Evolutionary conservation across 1,140 invertebrate genomes (phyloP).

Genomic region (Platorchestia sp.): DNA sequence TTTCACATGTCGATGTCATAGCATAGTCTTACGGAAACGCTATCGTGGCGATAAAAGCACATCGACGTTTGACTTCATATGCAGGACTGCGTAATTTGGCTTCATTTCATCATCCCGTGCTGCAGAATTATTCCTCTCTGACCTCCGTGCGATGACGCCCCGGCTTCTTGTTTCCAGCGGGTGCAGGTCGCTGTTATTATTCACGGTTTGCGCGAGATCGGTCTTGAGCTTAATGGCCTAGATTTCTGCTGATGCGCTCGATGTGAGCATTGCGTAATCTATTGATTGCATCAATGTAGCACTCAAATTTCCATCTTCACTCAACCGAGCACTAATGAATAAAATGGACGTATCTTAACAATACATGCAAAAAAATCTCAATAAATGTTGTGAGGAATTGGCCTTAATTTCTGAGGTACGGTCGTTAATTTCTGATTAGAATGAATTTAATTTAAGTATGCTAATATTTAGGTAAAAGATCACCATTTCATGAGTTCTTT

Average conservation of each 20-base stretch:
- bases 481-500: too few species aligned
- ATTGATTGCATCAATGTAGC: too few species aligned
- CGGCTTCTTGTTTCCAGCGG: background rate
- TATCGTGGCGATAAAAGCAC: background rate
- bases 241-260: background rate
- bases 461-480: too few species aligned
- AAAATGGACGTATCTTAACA: too few species aligned
- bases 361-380: too few species aligned
- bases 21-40: background rate
- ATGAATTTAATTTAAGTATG: too few species aligned
- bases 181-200: background rate
- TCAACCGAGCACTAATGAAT: too few species aligned
- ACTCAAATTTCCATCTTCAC: too few species aligned
- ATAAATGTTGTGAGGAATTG: too few species aligned
- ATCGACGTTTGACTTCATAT: background rate
- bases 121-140: background rate
- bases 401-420: too few species aligned
- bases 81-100: background rate
- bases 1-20: background rate
- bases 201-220: background rate
- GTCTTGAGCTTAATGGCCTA: background rate
- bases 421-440: too few species aligned
- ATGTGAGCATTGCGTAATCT: too few species aligned
- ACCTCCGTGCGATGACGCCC: background rate
- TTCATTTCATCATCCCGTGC: background rate